phyloP scores from a whole-genome alignment of 2,797 vertebrate species.

The Spinibarbus caldwelli region DNA sequence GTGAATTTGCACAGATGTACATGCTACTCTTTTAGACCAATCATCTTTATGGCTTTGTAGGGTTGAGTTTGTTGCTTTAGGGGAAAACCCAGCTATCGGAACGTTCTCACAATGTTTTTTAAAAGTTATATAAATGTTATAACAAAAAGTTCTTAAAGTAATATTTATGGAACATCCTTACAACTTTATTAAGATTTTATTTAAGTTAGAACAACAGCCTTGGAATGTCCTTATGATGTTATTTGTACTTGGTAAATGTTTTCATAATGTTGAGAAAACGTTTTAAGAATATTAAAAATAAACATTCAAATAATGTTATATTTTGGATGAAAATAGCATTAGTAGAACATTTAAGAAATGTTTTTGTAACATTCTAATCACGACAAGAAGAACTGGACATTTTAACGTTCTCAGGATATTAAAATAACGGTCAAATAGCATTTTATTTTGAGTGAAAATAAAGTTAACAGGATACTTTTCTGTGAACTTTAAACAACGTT shows the following conservation, averaged over 20 bases:
- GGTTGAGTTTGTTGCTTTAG: constrained; percentile 18
- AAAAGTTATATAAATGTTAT: too few relatives aligned
- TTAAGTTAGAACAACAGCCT: neutral
- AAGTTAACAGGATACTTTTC: neutral
- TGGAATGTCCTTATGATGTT: neutral
- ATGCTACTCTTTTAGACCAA: constrained; percentile 2
- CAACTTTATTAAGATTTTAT: neutral
- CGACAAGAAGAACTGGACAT: too few relatives aligned
- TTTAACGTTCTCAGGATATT: too few relatives aligned
- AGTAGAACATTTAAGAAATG: too few relatives aligned
- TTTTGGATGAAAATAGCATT: too few relatives aligned
- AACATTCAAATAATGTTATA: too few relatives aligned
- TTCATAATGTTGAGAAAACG: too few relatives aligned
- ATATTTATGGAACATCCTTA: neutral
- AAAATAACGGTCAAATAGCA: too few relatives aligned
- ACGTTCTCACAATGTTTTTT: neutral
- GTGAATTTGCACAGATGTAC: constrained; percentile 51
- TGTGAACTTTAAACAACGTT: neutral
- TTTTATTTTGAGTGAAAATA: too few relatives aligned
- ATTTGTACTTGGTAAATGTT: neutral
- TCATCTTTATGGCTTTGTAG: constrained; percentile 33
- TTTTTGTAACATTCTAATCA: too few relatives aligned
- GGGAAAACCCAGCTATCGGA: neutral
- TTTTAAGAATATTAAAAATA: too few relatives aligned
- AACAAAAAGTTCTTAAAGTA: too few relatives aligned